Evolutionary conservation across 2,113 vertebrate genomes (phyloP), one percentile per base, ranked within the genome.

Genomic region (Bucco capensis): DNA sequence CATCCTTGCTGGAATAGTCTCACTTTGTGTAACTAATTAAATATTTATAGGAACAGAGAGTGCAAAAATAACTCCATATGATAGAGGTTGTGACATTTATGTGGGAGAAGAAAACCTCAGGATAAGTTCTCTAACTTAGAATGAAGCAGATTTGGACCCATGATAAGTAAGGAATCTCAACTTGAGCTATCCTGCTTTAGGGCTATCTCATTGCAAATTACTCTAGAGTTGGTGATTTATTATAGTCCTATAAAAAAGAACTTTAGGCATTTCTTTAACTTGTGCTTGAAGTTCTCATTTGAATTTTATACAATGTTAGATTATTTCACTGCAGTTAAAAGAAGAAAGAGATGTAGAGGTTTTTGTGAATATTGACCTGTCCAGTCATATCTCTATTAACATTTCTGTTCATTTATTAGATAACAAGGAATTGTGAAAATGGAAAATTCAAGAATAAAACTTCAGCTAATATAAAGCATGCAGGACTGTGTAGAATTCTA

Each of bases 1-100:
- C 44, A 65, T 61, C 28, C 40, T 47, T 56, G 16, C 13, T 90
- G 49, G 44, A 78, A 57, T 24, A 78, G 24, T 67, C 88, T 81
- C 12, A 37, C 66, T 78, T 84, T 65, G 31, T 84, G 35, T 75
- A 84, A 46, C 40, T 78, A 82, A 89, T 94, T 89, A 87, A 94
- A 82, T 84, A 90, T 94, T 93, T 75, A 79, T 64, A 81, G 40
- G 66, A 92, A 74, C 19, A 84, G 44, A 83, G 12, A 89, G 7
- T 65, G 31, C 22, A 93, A 95, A 94, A 90, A 79, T 89, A 95
- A 74, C 53, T 77, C 40, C 37, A 0, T 49, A 30, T 93, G 65
- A 37, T 33, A 85, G 75, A 72, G 54, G 57, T 72, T 83, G 19
- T 83, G 92, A 53, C 3, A 18, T 81, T 75, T 81, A 83, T 40